phyloP scores from a whole-genome alignment of 2,113 vertebrate genomes.

The Peromyscus maniculatus region DNA sequence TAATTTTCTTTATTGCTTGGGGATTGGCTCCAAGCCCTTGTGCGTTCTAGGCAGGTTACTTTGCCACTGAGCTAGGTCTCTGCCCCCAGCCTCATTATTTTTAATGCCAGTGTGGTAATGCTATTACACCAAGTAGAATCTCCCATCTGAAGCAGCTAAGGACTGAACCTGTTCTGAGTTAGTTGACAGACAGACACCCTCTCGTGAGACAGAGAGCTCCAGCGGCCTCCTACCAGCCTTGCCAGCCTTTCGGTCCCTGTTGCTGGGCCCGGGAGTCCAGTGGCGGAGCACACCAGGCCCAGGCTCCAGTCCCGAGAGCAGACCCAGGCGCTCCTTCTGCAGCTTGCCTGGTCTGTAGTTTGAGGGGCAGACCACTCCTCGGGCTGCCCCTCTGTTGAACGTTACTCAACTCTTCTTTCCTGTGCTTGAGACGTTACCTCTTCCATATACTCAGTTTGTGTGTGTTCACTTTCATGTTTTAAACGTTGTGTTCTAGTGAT shows the following conservation, averaged over 20 bases:
- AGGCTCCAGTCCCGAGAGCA: not conserved
- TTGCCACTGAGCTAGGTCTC: not conserved
- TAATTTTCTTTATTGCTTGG: not conserved
- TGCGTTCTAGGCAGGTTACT: not conserved
- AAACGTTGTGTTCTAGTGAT: not conserved
- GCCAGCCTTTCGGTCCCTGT: not conserved
- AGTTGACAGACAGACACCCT: not conserved
- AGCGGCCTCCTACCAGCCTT: not conserved
- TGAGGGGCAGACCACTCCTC: not conserved
- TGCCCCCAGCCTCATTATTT: not conserved
- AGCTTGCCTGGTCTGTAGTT: not conserved
- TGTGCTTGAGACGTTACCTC: constrained; percentile 11
- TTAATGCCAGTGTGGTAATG: not conserved
- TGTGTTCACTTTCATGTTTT: not conserved
- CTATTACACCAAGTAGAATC: not conserved
- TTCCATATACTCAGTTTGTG: not conserved
- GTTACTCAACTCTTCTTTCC: constrained; percentile 21
- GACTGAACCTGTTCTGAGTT: not conserved
- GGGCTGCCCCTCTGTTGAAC: not conserved
- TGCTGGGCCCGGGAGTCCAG: not conserved
- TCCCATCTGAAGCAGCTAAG: not conserved
- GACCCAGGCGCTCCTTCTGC: not conserved
- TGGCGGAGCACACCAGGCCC: not conserved
- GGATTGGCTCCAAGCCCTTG: not conserved
- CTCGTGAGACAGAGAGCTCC: not conserved